Evolutionary conservation across 2,888 invertebrate species (phyloP).

Genomic region (Lydus trimaculatus): DNA sequence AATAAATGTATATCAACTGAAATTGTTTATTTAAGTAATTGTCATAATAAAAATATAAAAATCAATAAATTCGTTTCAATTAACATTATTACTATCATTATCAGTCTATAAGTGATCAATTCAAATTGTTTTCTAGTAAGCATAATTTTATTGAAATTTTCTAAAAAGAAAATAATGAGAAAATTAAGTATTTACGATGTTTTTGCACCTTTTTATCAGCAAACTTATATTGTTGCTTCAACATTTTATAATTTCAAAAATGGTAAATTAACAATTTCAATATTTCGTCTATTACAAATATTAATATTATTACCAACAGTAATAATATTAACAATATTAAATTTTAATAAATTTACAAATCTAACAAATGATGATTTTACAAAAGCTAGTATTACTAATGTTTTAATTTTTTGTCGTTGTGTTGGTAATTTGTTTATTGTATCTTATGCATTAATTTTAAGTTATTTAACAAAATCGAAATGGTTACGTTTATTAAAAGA

Average conservation of each 20-base stretch:
- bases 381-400: constrained; percentile 23
- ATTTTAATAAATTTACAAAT: background rate
- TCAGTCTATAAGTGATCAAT: background rate
- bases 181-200: background rate
- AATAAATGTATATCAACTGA: background rate
- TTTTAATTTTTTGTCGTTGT: constrained; percentile 6
- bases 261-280: constrained; percentile 5
- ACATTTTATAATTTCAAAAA: constrained; percentile 2
- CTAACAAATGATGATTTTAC: constrained; percentile 13
- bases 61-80: constrained; percentile 4
- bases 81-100: background rate
- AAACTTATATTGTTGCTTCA: background rate
- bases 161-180: background rate
- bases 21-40: background rate
- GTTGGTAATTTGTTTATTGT: background rate
- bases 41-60: background rate
- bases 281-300: background rate
- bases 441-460: background rate
- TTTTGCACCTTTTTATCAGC: background rate
- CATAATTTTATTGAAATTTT: background rate
- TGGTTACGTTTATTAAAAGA: background rate
- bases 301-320: background rate
- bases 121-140: background rate
- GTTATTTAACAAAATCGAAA: background rate
- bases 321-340: background rate